A percentile compares a stretch with the other conserved stretches of the same genome.
phyloP scores from a whole-genome alignment of 30 jellyfish, hydroid and myxozoan genomes.

The Hydractinia echinata region DNA sequence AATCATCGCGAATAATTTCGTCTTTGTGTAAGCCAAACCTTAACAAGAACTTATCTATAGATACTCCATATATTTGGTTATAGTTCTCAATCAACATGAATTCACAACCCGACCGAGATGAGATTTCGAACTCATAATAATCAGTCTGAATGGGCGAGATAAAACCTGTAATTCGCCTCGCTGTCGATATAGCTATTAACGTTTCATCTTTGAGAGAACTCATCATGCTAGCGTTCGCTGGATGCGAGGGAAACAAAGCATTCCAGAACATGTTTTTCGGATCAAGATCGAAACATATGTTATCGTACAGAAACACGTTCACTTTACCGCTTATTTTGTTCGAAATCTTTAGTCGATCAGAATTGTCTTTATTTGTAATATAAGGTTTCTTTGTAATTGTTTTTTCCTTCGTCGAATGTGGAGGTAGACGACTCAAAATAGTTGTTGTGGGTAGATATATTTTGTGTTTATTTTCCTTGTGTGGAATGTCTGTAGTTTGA shows the following conservation, averaged over 20 bases:
- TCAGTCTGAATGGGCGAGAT: constrained; percentile 36
- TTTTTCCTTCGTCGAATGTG: no score
- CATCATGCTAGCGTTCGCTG: constrained; percentile 40
- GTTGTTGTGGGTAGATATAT: no score
- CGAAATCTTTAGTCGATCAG: no score
- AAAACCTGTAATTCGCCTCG: constrained; percentile 37
- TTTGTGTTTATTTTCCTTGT: no score
- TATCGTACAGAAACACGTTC: constrained; percentile 52
- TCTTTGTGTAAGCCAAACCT: constrained; percentile 23
- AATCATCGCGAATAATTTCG: background rate
- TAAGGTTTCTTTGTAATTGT: no score
- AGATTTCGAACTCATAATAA: constrained; percentile 38
- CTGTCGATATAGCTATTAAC: constrained; percentile 12
- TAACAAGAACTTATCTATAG: background rate
- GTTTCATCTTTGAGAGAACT: constrained; percentile 40
- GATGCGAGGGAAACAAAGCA: constrained; percentile 63
- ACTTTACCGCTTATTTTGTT: constrained; percentile 33
- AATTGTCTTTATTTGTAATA: no score
- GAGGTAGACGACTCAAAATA: no score
- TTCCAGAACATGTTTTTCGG: constrained; percentile 46
- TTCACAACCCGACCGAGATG: constrained; percentile 26
- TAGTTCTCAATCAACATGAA: constrained; percentile 10
- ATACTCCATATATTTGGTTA: background rate
- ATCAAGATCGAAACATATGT: constrained; percentile 43
- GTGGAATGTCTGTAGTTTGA: no score